Conservation (phyloP, 2,797 vertebrate genomes). For the Nannoperca obscura region DNA sequence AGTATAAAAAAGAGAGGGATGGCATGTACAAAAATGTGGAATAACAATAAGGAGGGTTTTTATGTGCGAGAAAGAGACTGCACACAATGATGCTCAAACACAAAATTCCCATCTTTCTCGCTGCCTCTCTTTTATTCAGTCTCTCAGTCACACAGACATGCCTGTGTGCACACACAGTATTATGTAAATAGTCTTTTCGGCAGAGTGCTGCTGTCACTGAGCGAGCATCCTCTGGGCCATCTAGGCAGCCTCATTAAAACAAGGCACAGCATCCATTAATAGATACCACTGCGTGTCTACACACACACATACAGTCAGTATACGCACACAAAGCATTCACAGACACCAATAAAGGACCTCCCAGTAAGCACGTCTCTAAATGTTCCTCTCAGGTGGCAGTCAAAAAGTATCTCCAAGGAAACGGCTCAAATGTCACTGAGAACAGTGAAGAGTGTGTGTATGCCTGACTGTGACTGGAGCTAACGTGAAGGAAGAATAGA, state of each 20-base stretch:
- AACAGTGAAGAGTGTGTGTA: conserved; percentile 61
- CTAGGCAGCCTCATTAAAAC: conserved; percentile 88
- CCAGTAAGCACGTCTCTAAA: conserved; percentile 79
- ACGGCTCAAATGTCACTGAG: conserved; percentile 80
- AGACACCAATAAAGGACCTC: conserved; percentile 79
- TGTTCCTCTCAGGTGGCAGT: conserved; percentile 83
- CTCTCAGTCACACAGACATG: conserved; percentile 80
- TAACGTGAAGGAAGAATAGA: conserved; percentile 38
- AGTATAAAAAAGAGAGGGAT: conserved; percentile 60
- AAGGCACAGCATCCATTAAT: conserved; percentile 82
- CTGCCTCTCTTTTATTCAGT: conserved; percentile 78
- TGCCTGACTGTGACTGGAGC: conserved; percentile 44
- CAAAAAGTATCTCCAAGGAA: conserved; percentile 85
- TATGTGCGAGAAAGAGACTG: conserved; percentile 74
- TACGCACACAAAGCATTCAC: conserved; percentile 57
- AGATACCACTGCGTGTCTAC: conserved; percentile 64
- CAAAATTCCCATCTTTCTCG: conserved; percentile 75
- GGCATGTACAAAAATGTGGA: conserved; percentile 80
- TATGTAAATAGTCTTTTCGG: conserved; percentile 87
- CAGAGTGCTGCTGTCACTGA: conserved; percentile 84
- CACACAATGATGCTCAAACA: conserved; percentile 81
- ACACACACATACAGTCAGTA: conserved; percentile 50
- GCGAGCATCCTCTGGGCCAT: conserved; percentile 84
- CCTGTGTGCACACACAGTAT: conserved; percentile 81
- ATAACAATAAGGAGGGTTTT: conserved; percentile 82